phyloP scores from a whole-genome alignment of 2,113 vertebrate species.

The Beaufortia kweichowensis region DNA sequence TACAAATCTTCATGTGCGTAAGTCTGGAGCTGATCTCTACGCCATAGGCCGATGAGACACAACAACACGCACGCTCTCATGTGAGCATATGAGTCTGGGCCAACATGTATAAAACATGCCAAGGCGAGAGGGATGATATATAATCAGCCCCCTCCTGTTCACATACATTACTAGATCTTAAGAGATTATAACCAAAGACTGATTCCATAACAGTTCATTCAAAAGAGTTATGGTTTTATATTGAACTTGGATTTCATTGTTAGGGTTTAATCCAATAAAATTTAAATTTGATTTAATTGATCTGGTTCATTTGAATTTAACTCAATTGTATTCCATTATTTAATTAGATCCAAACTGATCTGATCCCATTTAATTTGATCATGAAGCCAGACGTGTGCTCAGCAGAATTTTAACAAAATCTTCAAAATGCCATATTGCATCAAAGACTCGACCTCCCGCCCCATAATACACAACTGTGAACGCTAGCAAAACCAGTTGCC shows the following conservation, averaged over 20 bases:
- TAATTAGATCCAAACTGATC: neutral
- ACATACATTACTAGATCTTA: neutral
- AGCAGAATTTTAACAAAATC: neutral
- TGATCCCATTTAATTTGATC: neutral
- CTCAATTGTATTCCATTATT: neutral
- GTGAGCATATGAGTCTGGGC: neutral
- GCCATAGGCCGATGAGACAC: neutral
- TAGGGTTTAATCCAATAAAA: neutral
- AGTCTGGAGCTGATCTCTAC: constrained; percentile 6
- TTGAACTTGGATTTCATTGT: neutral
- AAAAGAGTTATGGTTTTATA: neutral
- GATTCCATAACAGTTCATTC: neutral
- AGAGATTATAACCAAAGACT: neutral
- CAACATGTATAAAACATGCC: neutral
- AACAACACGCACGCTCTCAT: neutral
- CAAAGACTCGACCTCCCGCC: constrained; percentile 2
- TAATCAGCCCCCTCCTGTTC: neutral
- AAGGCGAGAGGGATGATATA: neutral
- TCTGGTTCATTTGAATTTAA: neutral
- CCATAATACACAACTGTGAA: constrained; percentile 14
- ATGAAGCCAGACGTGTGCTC: neutral
- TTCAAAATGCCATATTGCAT: neutral
- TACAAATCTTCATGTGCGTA: constrained; percentile 9
- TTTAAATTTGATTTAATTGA: neutral
- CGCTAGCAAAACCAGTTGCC: constrained; percentile 32